Conservation (phyloP, 2,113 vertebrate genomes). For the Cyanistes caeruleus region DNA sequence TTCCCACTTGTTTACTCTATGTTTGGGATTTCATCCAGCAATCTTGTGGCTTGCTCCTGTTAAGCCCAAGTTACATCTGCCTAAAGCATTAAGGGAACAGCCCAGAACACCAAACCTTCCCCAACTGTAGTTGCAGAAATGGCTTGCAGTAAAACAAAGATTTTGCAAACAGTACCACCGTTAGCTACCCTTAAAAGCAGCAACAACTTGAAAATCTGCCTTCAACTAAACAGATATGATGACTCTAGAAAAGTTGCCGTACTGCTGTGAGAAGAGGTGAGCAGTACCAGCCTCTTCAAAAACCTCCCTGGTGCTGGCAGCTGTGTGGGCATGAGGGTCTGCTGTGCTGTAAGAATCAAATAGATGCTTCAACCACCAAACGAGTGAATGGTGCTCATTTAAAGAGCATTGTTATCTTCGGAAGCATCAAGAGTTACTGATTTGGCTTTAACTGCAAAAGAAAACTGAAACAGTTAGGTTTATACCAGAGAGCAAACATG, state of each 20-base stretch:
- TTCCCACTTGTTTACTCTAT: neutral
- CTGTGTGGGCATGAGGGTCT: neutral
- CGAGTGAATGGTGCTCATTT: neutral
- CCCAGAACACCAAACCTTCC: neutral
- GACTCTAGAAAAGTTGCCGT: neutral
- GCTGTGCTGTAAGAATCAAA: neutral
- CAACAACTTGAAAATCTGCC: neutral
- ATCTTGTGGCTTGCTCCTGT: neutral
- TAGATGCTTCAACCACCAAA: neutral
- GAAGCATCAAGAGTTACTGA: neutral
- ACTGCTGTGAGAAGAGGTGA: neutral
- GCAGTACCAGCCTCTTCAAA: neutral
- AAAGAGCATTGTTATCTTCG: neutral
- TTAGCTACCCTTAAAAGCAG: neutral
- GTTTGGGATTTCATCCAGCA: neutral
- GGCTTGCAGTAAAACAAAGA: neutral
- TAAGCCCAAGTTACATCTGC: neutral
- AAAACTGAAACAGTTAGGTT: neutral
- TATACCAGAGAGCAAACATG: neutral
- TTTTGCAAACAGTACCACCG: neutral
- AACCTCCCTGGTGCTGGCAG: accelerated
- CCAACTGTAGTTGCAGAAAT: neutral
- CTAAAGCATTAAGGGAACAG: neutral
- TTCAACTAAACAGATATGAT: neutral
- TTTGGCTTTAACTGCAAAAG: neutral